Evolutionary conservation across 2,797 vertebrate species (phyloP).

Genomic region (Paguma larvata): DNA sequence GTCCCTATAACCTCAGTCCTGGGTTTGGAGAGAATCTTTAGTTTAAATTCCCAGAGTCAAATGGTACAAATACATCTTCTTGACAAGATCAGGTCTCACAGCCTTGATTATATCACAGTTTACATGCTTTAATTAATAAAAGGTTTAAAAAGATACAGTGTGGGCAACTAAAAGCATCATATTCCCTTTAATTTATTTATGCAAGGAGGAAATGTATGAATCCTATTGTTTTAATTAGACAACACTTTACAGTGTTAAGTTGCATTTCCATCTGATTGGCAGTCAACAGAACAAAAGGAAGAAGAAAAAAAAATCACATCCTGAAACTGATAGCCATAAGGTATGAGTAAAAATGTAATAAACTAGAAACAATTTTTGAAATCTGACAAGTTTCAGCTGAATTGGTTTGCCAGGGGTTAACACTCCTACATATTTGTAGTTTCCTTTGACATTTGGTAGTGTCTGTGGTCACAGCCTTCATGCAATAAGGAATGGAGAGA

Average conservation of each 20-base stretch:
- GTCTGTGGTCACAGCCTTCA: background rate
- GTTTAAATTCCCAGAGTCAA: background rate
- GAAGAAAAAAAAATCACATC: background rate
- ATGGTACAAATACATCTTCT: background rate
- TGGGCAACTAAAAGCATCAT: background rate
- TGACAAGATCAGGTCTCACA: background rate
- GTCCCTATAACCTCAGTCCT: background rate
- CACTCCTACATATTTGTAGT: background rate
- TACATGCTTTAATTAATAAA: slow-evolving; percentile 19
- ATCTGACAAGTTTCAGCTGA: background rate
- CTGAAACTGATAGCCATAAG: slow-evolving; percentile 39
- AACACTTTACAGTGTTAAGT: background rate
- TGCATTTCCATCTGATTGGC: background rate
- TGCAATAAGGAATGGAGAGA: background rate
- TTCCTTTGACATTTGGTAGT: background rate
- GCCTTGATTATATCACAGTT: background rate
- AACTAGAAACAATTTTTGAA: slow-evolving; percentile 33
- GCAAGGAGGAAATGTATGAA: background rate
- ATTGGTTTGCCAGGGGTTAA: accelerated
- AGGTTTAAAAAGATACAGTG: background rate
- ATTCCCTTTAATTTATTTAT: background rate
- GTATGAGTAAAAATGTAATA: background rate
- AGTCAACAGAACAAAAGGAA: background rate
- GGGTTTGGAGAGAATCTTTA: slow-evolving; percentile 41
- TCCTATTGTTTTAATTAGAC: background rate